Evolutionary conservation across 1,140 invertebrate species (phyloP), one percentile per base, ranked within the genome.

Genomic region (Chironomus tepperi): DNA sequence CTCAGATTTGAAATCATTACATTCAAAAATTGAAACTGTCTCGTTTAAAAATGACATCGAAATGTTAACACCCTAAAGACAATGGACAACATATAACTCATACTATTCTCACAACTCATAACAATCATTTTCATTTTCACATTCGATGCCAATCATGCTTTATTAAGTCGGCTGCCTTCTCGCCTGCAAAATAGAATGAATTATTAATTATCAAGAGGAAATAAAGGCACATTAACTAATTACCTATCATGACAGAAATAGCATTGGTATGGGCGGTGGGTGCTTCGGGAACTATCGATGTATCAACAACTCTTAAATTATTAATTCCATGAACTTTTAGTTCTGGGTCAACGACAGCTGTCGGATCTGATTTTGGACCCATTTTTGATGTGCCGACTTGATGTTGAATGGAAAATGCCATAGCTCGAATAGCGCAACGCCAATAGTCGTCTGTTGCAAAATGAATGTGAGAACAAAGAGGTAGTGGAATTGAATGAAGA

Each of bases 81-180:
- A 34, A 34, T 57, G 47, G 12, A 57, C 12, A 15, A 57, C 15
- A 5, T 57, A n/a, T 3, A 47, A 15, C 43, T 47, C 15, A 47
- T 12, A 12, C 15, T 57, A 5, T n/a, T 57, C 12, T 57, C 47
- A 15, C 12, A 57, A 57, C 12, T 5, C 5, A n/a, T 57, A 57
- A 57, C 12, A 57, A 70, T 18, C 18, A 67, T 70, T 8, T 70
- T 34, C 24, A 34, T 34, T 70, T 70, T 70, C 10, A 70, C 9
- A 10, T 16, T 70, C 16, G 3, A 77, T 83, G 82, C 88, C 88
- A 89, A 73, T 84, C 81, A 74, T 84, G 80, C 77, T 89, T 90
- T 42, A 96, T 92, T 79, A 95, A 85, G 80, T 95, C 91, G 0
- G 93, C 88, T 0, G 86, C 91, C 79, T 93, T 94, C 81, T 97